Evolutionary conservation across 1,140 invertebrate genomes (phyloP), one percentile per base, ranked within the genome.

Genomic region (Drosophila mauritiana): DNA sequence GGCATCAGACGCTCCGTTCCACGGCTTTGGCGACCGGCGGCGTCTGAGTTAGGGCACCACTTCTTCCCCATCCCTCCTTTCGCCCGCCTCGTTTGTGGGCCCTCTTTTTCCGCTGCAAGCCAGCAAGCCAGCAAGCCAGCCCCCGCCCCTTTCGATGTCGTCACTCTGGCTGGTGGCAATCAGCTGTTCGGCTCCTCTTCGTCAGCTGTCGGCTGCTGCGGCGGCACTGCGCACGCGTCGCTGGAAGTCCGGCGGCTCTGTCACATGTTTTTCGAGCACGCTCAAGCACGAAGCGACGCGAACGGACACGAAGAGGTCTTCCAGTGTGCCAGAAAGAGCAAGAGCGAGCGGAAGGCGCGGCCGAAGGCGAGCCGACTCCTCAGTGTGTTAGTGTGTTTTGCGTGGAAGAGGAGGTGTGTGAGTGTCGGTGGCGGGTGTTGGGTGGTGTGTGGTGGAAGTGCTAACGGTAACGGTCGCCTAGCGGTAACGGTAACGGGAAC

Each of bases 281-380:
- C 46, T 53, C 20, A 20, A 13, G 15, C 48, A 54, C 31, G 15
- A 34, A 51, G 45, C 17, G 13, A 34, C 37, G 17, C 52, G 48
- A 37, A 62, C 13, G 31, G 31, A 8, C 27, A 22, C 34, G 57
- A 69, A 13, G 59, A 69, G 57, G 51, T 45, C 52, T 88, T 88
- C 83, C 83, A 88, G 86, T 88, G 83, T 88, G 84, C 83, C 80
- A 86, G 73, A 86, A 78, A 63, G 56, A 63, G 64, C 67, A 69
- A 69, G 48, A 46, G 40, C 31, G 55, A 56, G 53, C 49, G 37
- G 34, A 75, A 42, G 54, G 48, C 36, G 40, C 13, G 56, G 52
- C 65, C 52, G 31, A 45, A 61, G 42, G 10, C 61, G 17, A 49
- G 43, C 54, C 36, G 54, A 59, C 13, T 43, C 27, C 39, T 52